Conservation (phyloP, 2,113 vertebrate species). For the Pelecanus crispus region DNA sequence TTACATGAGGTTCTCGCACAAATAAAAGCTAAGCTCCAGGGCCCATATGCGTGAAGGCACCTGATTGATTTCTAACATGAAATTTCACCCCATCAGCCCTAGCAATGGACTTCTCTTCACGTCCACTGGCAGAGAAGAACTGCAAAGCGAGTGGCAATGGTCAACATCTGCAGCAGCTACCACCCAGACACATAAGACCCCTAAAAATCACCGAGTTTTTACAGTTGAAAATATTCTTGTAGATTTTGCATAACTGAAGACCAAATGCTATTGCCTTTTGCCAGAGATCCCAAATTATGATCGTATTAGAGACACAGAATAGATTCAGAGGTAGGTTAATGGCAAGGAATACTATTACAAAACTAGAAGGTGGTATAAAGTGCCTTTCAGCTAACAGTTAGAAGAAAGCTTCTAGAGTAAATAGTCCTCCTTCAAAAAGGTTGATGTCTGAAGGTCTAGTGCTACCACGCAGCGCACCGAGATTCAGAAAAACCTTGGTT, state of each 20-base stretch:
- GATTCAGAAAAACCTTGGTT: not conserved
- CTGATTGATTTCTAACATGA: fast-evolving
- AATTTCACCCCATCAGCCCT: not conserved
- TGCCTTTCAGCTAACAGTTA: not conserved
- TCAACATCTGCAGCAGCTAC: not conserved
- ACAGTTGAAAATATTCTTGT: not conserved
- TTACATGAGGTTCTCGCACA: not conserved
- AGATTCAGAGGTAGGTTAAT: not conserved
- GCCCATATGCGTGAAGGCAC: not conserved
- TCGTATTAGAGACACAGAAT: fast-evolving
- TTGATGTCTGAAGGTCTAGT: no score
- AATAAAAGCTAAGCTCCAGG: not conserved
- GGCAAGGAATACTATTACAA: not conserved
- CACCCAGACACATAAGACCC: no score
- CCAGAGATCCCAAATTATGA: not conserved
- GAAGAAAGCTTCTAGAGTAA: not conserved
- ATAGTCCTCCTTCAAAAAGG: not conserved
- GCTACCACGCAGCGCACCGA: fast-evolving
- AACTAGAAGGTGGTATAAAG: not conserved
- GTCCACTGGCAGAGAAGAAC: not conserved
- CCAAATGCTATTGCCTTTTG: not conserved
- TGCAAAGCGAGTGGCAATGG: not conserved
- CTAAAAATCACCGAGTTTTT: fast-evolving
- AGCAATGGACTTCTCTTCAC: not conserved
- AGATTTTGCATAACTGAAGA: not conserved